These are phyloP conservation scores for Sebastes cheni DNA, from an alignment of 2,797 vertebrate genomes.

Conservation along the genomic window DNA sequence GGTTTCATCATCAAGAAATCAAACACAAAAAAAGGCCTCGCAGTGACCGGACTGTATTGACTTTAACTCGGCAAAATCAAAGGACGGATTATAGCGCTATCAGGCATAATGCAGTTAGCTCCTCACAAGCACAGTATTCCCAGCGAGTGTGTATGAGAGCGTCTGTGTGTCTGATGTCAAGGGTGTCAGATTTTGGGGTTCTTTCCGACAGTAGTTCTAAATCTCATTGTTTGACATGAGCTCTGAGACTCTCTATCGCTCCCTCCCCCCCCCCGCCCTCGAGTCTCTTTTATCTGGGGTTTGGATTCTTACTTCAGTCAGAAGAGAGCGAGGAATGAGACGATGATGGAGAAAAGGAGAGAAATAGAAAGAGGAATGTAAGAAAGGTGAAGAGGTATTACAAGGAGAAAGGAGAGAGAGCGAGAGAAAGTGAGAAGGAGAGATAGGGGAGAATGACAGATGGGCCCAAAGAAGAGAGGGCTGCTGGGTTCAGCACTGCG, in stretches of 20 bases:
- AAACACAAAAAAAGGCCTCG: not conserved
- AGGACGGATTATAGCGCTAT: not conserved
- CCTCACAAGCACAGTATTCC: conserved; percentile 15
- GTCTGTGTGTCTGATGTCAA: conserved; percentile 41
- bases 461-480: conserved; percentile 69
- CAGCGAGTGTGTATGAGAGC: conserved; percentile 6
- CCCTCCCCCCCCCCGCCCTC: not conserved
- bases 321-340: conserved; percentile 10
- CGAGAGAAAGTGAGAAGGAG: conserved; percentile 15
- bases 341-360: not conserved
- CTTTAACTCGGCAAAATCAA: not conserved
- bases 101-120: conserved; percentile 8
- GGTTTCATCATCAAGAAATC: conserved; percentile 18
- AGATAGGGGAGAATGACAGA: conserved; percentile 67
- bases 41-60: not conserved
- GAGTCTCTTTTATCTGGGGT: conserved; percentile 34
- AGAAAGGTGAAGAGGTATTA: conserved; percentile 39
- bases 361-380: not conserved
- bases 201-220: conserved; percentile 32
- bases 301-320: conserved; percentile 36
- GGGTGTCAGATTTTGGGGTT: conserved; percentile 37
- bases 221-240: conserved; percentile 60
- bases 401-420: conserved; percentile 27
- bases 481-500: conserved; percentile 74
- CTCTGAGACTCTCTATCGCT: conserved; percentile 31